These are phyloP conservation scores for Heliconius ethilla DNA, from an alignment of 2,888 invertebrate species.

Conservation along the genomic window DNA sequence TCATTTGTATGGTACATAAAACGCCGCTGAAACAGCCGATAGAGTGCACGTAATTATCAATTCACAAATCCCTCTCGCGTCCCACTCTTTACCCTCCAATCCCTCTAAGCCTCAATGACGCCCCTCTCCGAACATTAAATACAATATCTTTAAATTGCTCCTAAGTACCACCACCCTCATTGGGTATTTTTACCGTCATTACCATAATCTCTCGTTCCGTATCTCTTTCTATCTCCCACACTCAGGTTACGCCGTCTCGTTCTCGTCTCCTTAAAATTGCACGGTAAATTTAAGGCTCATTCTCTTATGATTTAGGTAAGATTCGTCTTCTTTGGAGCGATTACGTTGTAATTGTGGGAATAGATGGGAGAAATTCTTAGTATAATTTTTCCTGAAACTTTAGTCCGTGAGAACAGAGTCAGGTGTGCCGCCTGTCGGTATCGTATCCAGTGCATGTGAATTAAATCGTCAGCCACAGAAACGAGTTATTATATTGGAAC, in stretches of 20 bases:
- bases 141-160: constrained; percentile 80
- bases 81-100: constrained; percentile 51
- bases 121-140: constrained; percentile 71
- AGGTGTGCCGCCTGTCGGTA: constrained; percentile 43
- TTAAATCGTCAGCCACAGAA: constrained; percentile 48
- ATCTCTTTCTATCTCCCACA: constrained; percentile 55
- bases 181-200: constrained; percentile 77
- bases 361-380: constrained; percentile 50
- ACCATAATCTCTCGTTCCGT: constrained; percentile 69
- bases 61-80: constrained; percentile 67
- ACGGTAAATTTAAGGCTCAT: constrained; percentile 69
- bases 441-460: constrained; percentile 40
- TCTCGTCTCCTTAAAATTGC: constrained; percentile 60
- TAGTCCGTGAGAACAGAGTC: constrained; percentile 49
- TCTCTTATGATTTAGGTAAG: constrained; percentile 66
- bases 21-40: constrained; percentile 52
- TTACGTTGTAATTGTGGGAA: constrained; percentile 70
- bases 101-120: constrained; percentile 50
- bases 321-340: constrained; percentile 67
- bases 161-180: constrained; percentile 78
- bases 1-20: constrained; percentile 46
- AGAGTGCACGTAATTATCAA: constrained; percentile 74
- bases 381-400: constrained; percentile 50
- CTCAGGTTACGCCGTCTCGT: constrained; percentile 51
- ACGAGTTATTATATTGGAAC: constrained; percentile 45